Conservation (phyloP, 2,113 vertebrate species). For the Misgurnus mizolepis region DNA sequence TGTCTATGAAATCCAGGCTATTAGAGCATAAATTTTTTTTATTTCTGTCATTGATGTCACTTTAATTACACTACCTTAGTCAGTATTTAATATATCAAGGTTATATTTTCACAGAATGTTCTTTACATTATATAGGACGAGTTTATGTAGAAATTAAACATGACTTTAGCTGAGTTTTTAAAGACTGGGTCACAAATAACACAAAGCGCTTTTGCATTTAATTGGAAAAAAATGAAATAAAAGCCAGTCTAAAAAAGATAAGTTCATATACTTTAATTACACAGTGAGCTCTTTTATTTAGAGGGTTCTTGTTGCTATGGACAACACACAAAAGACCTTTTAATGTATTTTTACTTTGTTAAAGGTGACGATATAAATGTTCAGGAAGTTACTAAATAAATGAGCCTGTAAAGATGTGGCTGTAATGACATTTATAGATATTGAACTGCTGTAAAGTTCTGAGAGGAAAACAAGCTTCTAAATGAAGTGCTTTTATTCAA, state of each 20-base stretch:
- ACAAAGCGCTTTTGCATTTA: neutral
- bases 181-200: no score
- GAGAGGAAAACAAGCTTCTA: neutral
- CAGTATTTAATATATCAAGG: no score
- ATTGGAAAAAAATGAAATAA: neutral
- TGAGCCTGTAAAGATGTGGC: slow-evolving; percentile 15
- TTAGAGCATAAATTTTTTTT: no score
- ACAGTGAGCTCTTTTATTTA: neutral
- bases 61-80: no score
- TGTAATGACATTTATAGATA: slow-evolving; percentile 3
- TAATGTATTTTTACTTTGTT: neutral
- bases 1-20: no score
- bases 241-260: neutral
- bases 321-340: neutral
- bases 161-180: no score
- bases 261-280: slow-evolving; percentile 20
- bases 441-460: neutral
- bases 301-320: slow-evolving; percentile 7
- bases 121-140: no score
- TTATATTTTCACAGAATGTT: no score
- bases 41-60: no score
- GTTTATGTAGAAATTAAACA: no score
- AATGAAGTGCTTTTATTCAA: neutral
- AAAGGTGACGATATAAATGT: slow-evolving; percentile 18
- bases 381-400: neutral